Conservation (phyloP, 2,888 invertebrate species). For the Odiellus spinosus region DNA sequence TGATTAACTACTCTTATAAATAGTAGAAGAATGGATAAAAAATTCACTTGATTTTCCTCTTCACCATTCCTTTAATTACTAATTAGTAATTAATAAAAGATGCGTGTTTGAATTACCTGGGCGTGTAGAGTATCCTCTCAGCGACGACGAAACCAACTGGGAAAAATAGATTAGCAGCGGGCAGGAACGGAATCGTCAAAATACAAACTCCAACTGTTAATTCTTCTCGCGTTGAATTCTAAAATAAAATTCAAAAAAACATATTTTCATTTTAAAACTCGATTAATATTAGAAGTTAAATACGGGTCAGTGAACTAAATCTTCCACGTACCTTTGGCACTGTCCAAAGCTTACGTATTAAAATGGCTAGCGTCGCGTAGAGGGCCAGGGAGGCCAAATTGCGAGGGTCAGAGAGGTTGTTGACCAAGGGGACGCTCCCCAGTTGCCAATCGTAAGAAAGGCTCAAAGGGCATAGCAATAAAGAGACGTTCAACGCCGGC, state of each 20-base stretch:
- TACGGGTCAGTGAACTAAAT: too few species aligned
- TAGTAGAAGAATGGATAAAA: too few species aligned
- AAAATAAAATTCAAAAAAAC: not conserved
- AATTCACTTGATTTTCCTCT: too few species aligned
- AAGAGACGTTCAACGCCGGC: slow-evolving; percentile 66
- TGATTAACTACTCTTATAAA: too few species aligned
- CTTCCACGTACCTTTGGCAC: too few species aligned
- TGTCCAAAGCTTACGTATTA: too few species aligned
- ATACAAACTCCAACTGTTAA: slow-evolving; percentile 27
- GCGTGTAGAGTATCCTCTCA: slow-evolving; percentile 86
- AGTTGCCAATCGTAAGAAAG: slow-evolving; percentile 81
- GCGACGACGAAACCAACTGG: slow-evolving; percentile 96
- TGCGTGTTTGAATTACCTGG: slow-evolving; percentile 50
- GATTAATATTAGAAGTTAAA: too few species aligned
- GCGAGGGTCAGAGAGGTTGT: slow-evolving; percentile 49
- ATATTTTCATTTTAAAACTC: not conserved
- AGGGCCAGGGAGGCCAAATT: slow-evolving; percentile 47
- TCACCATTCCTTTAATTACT: too few species aligned
- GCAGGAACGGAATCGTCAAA: slow-evolving; percentile 76
- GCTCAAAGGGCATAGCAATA: slow-evolving; percentile 58
- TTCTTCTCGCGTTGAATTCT: not conserved
- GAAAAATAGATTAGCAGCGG: slow-evolving; percentile 92
- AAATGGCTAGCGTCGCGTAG: not conserved
- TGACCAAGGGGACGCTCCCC: slow-evolving; percentile 64
- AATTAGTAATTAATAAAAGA: too few species aligned